Conservation (phyloP, 1,140 invertebrate species). For the Alviniconcha marisindica region DNA sequence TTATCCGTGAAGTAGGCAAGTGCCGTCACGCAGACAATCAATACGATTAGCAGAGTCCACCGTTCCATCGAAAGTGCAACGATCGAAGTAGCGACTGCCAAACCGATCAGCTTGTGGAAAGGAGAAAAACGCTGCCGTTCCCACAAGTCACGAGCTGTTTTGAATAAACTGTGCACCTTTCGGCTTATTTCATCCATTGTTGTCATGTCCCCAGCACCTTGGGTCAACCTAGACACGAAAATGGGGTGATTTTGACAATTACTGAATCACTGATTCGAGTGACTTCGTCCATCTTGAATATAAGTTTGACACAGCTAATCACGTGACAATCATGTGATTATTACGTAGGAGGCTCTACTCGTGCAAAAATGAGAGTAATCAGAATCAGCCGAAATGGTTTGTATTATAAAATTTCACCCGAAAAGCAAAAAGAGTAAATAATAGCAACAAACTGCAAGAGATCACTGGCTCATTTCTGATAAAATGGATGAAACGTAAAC, state of each 20-base stretch:
- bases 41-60: conserved; percentile 25
- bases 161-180: background rate
- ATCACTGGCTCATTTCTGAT: too few species aligned
- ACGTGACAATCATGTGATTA: conserved; percentile 40
- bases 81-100: background rate
- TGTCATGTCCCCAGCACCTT: background rate
- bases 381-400: too few species aligned
- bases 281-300: conserved; percentile 34
- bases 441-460: too few species aligned
- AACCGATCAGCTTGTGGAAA: conserved; percentile 32
- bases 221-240: background rate
- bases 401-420: too few species aligned
- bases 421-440: too few species aligned
- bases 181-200: background rate
- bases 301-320: background rate
- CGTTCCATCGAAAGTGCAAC: background rate
- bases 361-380: too few species aligned
- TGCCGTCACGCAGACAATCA: conserved; percentile 8
- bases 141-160: background rate
- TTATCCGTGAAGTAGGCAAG: conserved; percentile 19
- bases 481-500: too few species aligned
- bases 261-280: background rate
- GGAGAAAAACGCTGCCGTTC: conserved; percentile 29
- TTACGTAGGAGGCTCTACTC: too few species aligned
- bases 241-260: background rate